Percentiles rank a stretch among this genome's conserved stretches.
These are phyloP conservation scores for Coregonus sp. DNA, from an alignment of 2,797 vertebrate genomes.

Conservation along the genomic window DNA sequence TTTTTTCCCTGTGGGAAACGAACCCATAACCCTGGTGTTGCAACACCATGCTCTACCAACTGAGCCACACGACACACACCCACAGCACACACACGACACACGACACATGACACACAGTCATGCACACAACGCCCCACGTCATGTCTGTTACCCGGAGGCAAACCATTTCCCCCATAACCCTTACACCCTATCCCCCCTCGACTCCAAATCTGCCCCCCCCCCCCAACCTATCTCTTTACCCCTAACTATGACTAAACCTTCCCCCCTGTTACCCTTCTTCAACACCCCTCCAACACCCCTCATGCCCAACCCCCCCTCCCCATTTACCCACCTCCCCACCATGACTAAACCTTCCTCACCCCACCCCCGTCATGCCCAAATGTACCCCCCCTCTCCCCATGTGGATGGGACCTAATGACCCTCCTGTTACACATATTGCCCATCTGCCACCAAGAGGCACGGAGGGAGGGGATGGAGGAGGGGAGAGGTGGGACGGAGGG, in stretches of 20 bases:
- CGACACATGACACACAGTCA: too few species aligned
- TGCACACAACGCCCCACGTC: neutral
- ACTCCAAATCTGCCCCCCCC: neutral
- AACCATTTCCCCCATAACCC: neutral
- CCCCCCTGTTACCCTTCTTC: too few species aligned
- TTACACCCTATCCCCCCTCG: neutral
- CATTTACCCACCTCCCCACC: too few species aligned
- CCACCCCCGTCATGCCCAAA: neutral
- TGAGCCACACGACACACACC: too few species aligned
- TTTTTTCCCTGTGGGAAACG: too few species aligned
- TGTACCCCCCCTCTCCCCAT: constrained; percentile 50
- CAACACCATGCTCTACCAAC: too few species aligned
- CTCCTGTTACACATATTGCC: constrained; percentile 75
- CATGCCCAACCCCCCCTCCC: too few species aligned
- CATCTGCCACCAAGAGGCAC: constrained; percentile 78
- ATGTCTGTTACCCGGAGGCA: neutral
- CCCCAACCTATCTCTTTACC: neutral
- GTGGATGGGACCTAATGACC: constrained; percentile 81
- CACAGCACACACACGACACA: too few species aligned
- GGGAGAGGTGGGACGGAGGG: neutral
- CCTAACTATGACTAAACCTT: too few species aligned
- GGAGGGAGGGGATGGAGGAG: neutral
- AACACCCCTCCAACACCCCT: too few species aligned
- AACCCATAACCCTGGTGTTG: too few species aligned
- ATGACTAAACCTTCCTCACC: too few species aligned